These are phyloP conservation scores for Belgica antarctica DNA, from an alignment of 2,888 invertebrate species.

Conservation along the genomic window DNA sequence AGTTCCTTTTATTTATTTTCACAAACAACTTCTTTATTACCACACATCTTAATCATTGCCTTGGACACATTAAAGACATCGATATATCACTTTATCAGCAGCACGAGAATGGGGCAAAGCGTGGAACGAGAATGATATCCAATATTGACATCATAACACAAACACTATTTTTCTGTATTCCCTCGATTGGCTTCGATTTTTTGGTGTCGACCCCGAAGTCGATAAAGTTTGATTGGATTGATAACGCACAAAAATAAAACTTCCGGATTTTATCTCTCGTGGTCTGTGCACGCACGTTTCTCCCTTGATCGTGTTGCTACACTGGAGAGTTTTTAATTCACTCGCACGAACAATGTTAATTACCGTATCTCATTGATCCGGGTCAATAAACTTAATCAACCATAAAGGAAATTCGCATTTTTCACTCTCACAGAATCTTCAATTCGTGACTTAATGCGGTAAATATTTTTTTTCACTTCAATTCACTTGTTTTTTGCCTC, in stretches of 20 bases:
- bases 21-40: slow-evolving; percentile 22
- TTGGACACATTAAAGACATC: slow-evolving; percentile 27
- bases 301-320: not conserved
- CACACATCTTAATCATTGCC: slow-evolving; percentile 32
- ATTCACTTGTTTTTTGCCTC: no score
- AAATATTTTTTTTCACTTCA: not conserved
- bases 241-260: slow-evolving; percentile 21
- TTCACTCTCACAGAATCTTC: slow-evolving; percentile 1
- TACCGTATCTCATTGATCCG: not conserved
- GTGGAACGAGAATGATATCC: not conserved
- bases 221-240: slow-evolving; percentile 28
- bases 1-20: not conserved
- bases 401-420: not conserved
- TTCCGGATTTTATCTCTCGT: not conserved
- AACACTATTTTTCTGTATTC: not conserved
- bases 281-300: not conserved
- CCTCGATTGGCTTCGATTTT: no score
- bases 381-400: not conserved
- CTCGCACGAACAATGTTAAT: slow-evolving; percentile 3
- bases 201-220: not conserved
- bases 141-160: not conserved
- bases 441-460: not conserved
- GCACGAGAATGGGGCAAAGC: not conserved
- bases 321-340: not conserved
- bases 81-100: slow-evolving; percentile 21